phyloP scores from a whole-genome alignment of 2,797 vertebrate genomes.

The Catostomus latipinnis region DNA sequence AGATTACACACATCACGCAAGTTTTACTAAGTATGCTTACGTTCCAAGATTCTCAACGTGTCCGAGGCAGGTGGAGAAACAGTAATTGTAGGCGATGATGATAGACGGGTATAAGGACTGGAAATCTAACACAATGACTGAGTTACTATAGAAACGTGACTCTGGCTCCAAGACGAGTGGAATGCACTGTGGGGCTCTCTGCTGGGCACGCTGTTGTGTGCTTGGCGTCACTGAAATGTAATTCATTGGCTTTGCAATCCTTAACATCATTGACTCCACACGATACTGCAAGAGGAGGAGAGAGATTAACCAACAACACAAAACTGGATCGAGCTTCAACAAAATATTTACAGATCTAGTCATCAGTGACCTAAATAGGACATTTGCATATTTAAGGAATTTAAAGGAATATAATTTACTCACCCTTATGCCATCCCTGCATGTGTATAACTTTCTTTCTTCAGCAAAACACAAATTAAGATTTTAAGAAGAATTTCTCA shows the following conservation, averaged over 20 bases:
- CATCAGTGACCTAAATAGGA: not conserved
- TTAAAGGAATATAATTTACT: not conserved
- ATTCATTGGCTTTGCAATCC: conserved; percentile 95
- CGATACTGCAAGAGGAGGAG: conserved; percentile 83
- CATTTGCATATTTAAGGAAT: not conserved
- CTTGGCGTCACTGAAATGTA: conserved; percentile 93
- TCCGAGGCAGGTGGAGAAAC: conserved; percentile 95
- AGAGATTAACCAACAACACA: not conserved
- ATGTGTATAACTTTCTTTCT: too few relatives aligned
- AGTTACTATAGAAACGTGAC: conserved; percentile 97
- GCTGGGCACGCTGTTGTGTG: conserved; percentile 89
- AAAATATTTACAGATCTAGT: not conserved
- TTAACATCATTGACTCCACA: conserved; percentile 98
- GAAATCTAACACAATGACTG: conserved; percentile 94
- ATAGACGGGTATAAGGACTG: conserved; percentile 97
- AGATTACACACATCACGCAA: too few relatives aligned
- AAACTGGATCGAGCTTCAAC: not conserved
- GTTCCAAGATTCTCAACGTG: conserved; percentile 92
- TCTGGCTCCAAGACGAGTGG: conserved; percentile 97
- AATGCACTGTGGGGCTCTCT: conserved; percentile 90
- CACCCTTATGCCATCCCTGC: too few relatives aligned
- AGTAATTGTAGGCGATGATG: conserved; percentile 98
- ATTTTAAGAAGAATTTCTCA: too few relatives aligned
- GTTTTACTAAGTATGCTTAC: conserved; percentile 77
- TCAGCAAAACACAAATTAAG: too few relatives aligned